These are phyloP conservation scores for Drosophila maculinotata DNA, from an alignment of 2,888 invertebrate genomes.

Conservation along the genomic window DNA sequence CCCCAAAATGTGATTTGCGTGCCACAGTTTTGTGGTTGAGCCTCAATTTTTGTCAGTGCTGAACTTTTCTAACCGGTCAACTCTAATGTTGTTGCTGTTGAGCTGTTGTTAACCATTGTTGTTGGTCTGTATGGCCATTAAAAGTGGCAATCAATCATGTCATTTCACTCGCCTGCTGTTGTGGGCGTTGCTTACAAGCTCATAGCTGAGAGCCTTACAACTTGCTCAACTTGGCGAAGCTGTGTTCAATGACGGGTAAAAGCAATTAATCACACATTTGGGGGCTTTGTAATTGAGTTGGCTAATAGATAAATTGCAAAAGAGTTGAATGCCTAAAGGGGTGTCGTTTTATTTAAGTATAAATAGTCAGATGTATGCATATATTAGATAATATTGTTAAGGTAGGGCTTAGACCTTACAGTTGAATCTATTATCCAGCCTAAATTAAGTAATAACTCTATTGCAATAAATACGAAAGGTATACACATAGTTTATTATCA, in stretches of 20 bases:
- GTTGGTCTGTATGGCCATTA: constrained; percentile 36
- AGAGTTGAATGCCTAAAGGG: neutral
- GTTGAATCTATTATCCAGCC: too few relatives aligned
- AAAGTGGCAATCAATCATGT: constrained; percentile 60
- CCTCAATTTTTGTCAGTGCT: constrained; percentile 3
- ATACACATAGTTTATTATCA: too few relatives aligned
- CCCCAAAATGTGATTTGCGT: constrained; percentile 43
- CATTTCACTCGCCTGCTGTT: constrained; percentile 4
- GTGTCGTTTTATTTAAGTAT: too few relatives aligned
- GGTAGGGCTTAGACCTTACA: too few relatives aligned
- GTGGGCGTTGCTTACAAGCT: constrained; percentile 40
- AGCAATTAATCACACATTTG: constrained; percentile 54
- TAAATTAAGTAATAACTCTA: too few relatives aligned
- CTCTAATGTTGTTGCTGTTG: constrained; percentile 5
- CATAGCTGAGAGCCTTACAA: constrained; percentile 42
- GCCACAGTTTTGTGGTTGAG: constrained; percentile 15
- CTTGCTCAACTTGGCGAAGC: constrained; percentile 31
- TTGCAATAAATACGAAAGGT: too few relatives aligned
- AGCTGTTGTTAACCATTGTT: neutral
- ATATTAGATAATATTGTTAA: too few relatives aligned
- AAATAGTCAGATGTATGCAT: too few relatives aligned
- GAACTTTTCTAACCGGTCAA: constrained; percentile 16
- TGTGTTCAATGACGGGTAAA: constrained; percentile 39
- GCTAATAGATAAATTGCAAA: neutral
- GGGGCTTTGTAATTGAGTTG: constrained; percentile 28